These are phyloP conservation scores for Peromyscus californicus DNA, from an alignment of 2,113 vertebrate species.

Conservation along the genomic window DNA sequence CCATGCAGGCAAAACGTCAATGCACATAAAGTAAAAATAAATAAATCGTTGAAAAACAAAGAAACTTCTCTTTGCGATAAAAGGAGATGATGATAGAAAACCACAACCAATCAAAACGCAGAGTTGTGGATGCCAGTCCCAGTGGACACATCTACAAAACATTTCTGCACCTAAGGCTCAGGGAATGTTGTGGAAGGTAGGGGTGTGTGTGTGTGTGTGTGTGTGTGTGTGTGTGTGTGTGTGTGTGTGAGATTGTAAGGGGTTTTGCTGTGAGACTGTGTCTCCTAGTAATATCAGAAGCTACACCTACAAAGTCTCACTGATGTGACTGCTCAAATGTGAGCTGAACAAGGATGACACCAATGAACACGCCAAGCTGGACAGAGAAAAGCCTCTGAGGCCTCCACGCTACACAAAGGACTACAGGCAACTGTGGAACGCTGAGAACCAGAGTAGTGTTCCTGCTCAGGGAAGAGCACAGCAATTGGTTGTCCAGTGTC, in stretches of 20 bases:
- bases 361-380: background rate
- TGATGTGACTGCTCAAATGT: background rate
- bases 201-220: too few species aligned
- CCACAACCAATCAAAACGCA: background rate
- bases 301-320: background rate
- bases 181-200: background rate
- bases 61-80: background rate
- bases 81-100: background rate
- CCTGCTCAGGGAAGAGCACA: background rate
- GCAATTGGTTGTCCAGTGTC: background rate
- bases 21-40: too few species aligned
- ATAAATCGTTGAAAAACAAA: too few species aligned
- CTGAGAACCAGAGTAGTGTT: background rate
- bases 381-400: background rate
- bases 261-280: background rate
- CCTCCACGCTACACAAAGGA: background rate
- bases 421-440: background rate
- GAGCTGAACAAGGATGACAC: background rate
- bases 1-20: too few species aligned
- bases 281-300: background rate
- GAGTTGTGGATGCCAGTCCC: background rate
- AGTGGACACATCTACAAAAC: background rate
- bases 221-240: too few species aligned
- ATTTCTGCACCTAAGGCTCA: background rate
- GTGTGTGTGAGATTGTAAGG: background rate